phyloP scores from a whole-genome alignment of 2,888 invertebrate species.

The Eudemis profundana region DNA sequence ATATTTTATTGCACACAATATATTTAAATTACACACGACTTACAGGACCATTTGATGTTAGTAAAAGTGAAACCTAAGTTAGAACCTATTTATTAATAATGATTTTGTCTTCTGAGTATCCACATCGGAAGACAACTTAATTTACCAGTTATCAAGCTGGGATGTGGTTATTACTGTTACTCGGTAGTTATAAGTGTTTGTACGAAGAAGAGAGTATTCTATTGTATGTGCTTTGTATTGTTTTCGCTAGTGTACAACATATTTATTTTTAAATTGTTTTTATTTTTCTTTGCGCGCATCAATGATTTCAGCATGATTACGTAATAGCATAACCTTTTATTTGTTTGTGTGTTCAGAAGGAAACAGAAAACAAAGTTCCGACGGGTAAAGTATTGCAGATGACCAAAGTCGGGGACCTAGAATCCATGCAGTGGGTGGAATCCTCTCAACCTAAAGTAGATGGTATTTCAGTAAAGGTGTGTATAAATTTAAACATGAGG shows the following conservation, averaged over 20 bases:
- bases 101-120: too few relatives aligned
- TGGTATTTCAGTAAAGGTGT: conserved; percentile 60
- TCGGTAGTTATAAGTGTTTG: too few relatives aligned
- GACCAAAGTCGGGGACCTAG: conserved; percentile 52
- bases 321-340: neutral
- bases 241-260: too few relatives aligned
- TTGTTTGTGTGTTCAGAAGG: neutral
- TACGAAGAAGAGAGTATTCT: too few relatives aligned
- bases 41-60: neutral
- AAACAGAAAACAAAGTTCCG: conserved; percentile 1
- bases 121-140: too few relatives aligned
- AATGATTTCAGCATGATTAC: conserved; percentile 1
- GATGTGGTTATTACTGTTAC: too few relatives aligned
- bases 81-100: too few relatives aligned
- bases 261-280: too few relatives aligned
- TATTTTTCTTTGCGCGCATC: too few relatives aligned
- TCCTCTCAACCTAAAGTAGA: conserved; percentile 37
- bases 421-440: conserved; percentile 60
- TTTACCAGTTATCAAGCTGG: too few relatives aligned
- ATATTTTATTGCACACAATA: conserved; percentile 26
- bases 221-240: too few relatives aligned
- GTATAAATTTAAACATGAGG: conserved; percentile 15
- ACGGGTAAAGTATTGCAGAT: conserved; percentile 49
- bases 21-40: neutral
- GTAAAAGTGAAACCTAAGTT: too few relatives aligned